A percentile compares a stretch with the other conserved stretches of the same genome.
Evolutionary conservation across 2,888 invertebrate genomes (phyloP).

Genomic region (Toxonevra muliebris): DNA sequence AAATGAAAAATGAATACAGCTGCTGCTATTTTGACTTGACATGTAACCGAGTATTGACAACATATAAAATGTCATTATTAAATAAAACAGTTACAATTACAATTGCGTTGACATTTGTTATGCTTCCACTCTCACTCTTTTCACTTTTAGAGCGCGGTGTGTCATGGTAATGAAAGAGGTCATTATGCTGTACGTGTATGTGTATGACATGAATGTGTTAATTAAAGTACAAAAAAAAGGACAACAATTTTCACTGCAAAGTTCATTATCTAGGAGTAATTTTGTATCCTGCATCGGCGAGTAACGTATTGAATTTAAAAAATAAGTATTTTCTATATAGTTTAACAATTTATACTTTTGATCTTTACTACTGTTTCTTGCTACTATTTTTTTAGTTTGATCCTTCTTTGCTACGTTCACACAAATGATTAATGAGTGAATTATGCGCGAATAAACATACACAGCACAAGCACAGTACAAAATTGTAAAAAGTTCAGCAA

Average conservation of each 20-base stretch:
- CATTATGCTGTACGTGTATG: neutral
- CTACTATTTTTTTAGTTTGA: neutral
- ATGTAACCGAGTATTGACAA: slow-evolving; percentile 28
- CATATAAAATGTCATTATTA: slow-evolving; percentile 31
- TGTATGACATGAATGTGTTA: neutral
- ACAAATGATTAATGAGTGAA: slow-evolving; percentile 31
- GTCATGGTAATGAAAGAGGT: neutral
- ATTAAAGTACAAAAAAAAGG: neutral
- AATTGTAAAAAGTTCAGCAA: slow-evolving; percentile 1
- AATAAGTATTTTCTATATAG: too few relatives aligned
- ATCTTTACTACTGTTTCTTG: neutral
- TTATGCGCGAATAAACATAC: slow-evolving; percentile 28
- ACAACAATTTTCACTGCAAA: too few relatives aligned
- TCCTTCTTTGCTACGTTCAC: neutral
- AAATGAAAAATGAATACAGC: neutral
- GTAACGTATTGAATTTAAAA: too few relatives aligned
- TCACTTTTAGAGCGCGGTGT: neutral
- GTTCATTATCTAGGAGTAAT: too few relatives aligned
- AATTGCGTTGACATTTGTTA: slow-evolving; percentile 11
- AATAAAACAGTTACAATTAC: neutral
- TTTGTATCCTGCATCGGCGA: too few relatives aligned
- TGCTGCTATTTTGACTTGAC: slow-evolving; percentile 8
- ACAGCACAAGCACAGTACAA: slow-evolving; percentile 8
- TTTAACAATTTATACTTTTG: too few relatives aligned
- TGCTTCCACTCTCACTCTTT: neutral